Evolutionary conservation across 2,797 vertebrate species (phyloP).

Genomic region (Vespertilio murinus): DNA sequence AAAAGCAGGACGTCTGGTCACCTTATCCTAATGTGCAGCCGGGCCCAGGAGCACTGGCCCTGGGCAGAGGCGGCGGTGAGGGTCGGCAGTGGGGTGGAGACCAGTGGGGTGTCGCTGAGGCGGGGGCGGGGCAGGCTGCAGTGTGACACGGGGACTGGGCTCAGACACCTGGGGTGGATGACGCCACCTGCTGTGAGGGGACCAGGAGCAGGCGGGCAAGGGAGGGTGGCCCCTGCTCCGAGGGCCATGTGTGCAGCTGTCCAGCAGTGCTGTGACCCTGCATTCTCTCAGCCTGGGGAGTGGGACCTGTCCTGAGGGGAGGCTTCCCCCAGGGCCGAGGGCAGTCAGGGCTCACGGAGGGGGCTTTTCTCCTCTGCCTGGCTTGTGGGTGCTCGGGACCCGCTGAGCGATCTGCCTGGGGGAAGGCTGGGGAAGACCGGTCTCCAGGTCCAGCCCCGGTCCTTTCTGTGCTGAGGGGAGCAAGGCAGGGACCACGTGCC

Average conservation of each 20-base stretch:
- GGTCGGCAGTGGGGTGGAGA: background rate
- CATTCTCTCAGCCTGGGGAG: background rate
- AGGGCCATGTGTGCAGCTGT: background rate
- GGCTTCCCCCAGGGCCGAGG: accelerated
- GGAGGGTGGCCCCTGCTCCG: background rate
- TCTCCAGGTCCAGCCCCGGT: background rate
- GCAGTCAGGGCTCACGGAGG: background rate
- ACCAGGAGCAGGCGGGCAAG: accelerated
- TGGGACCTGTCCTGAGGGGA: background rate
- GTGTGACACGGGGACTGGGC: accelerated
- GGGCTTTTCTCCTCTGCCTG: background rate
- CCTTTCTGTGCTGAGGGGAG: background rate
- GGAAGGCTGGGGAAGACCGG: background rate
- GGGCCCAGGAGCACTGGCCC: background rate
- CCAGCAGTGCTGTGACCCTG: accelerated
- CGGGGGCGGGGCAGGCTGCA: background rate
- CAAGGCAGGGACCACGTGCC: background rate
- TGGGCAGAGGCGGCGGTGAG: no score
- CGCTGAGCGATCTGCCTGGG: background rate
- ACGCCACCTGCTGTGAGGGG: background rate
- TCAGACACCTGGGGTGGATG: background rate
- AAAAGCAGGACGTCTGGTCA: no score
- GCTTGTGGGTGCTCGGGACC: background rate
- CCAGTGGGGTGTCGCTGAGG: background rate
- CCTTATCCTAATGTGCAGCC: background rate